Evolutionary conservation across 2,888 invertebrate species (phyloP).

Genomic region (Andrena chrysosceles): DNA sequence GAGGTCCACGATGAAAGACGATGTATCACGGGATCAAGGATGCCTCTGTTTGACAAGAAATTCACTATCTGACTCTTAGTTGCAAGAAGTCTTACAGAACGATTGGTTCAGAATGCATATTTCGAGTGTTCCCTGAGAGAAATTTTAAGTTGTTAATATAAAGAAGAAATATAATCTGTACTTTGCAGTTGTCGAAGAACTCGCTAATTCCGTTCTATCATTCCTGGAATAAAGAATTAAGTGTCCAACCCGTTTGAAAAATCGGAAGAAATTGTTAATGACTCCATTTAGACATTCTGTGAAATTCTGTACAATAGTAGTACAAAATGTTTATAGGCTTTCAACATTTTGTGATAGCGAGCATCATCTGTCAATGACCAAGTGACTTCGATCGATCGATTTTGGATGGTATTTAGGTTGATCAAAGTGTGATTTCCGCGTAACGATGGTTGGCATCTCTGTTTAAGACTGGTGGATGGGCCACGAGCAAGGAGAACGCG

Average conservation of each 20-base stretch:
- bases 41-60: slow-evolving; percentile 25
- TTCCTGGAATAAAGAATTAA: neutral
- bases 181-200: neutral
- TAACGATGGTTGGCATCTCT: slow-evolving; percentile 34
- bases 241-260: neutral
- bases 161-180: neutral
- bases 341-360: too few relatives aligned
- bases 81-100: neutral
- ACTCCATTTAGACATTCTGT: neutral
- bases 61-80: neutral
- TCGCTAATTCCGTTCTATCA: neutral
- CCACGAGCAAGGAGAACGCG: slow-evolving; percentile 56
- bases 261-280: neutral
- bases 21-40: slow-evolving; percentile 35
- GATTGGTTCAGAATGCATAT: neutral
- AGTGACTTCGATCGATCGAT: slow-evolving; percentile 1
- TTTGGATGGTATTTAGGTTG: slow-evolving; percentile 2
- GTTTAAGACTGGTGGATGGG: slow-evolving; percentile 39
- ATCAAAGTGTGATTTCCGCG: neutral
- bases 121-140: neutral
- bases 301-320: neutral
- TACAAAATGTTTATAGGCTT: too few relatives aligned
- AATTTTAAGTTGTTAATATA: neutral
- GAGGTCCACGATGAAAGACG: slow-evolving; percentile 59
- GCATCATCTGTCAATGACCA: neutral